Evolutionary conservation across 1,140 invertebrate genomes (phyloP).

Genomic region (Orchestia grillus): DNA sequence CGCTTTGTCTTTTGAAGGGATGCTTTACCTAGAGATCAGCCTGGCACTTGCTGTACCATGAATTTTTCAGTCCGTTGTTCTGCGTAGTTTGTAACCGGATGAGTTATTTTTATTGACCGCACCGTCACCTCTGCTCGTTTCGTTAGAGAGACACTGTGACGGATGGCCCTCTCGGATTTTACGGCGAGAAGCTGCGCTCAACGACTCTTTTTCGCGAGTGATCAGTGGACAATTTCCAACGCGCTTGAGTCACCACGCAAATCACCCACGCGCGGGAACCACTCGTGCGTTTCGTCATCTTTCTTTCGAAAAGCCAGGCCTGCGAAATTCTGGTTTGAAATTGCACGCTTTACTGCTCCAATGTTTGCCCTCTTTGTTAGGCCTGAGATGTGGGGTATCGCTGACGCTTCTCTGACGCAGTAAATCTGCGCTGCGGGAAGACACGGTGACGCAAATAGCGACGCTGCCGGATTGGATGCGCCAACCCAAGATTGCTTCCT

Average conservation of each 20-base stretch:
- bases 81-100: neutral
- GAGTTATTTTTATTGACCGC: neutral
- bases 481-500: conserved; percentile 41
- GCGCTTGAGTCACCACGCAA: neutral
- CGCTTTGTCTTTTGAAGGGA: neutral
- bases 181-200: neutral
- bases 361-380: conserved; percentile 52
- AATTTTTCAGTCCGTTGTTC: neutral
- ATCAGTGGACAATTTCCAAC: conserved; percentile 22
- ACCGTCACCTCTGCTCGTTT: neutral
- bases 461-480: conserved; percentile 16
- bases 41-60: neutral
- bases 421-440: conserved; percentile 31
- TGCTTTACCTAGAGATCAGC: neutral
- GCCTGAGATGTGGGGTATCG: conserved; percentile 46
- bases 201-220: neutral
- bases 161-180: neutral
- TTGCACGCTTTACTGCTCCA: conserved; percentile 22
- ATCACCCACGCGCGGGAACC: neutral
- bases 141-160: neutral
- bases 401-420: neutral
- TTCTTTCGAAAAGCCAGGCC: neutral
- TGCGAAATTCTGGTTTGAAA: conserved; percentile 30
- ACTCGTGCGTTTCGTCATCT: conserved; percentile 36
- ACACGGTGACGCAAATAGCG: conserved; percentile 44